Evolutionary conservation across 2,888 invertebrate genomes (phyloP).

Genomic region (Cactoblastis cactorum): DNA sequence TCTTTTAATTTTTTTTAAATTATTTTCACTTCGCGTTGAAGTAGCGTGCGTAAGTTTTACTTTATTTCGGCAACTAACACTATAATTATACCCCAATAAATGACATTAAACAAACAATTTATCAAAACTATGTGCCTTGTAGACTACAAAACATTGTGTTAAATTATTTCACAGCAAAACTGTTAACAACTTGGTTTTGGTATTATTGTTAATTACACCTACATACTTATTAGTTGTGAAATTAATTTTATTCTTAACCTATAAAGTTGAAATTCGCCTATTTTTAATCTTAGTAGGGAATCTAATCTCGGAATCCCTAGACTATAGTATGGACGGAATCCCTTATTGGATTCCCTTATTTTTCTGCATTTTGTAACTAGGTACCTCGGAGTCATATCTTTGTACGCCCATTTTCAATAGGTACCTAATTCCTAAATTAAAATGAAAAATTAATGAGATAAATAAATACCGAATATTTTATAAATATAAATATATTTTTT

Average conservation of each 20-base stretch:
- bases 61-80: constrained; percentile 2
- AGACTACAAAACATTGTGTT: constrained; percentile 23
- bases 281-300: too few species aligned
- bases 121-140: constrained; percentile 21
- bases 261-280: constrained; percentile 8
- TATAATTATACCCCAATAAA: constrained; percentile 7
- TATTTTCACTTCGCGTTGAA: background rate
- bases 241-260: constrained; percentile 17
- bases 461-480: background rate
- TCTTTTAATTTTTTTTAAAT: too few species aligned
- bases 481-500: background rate
- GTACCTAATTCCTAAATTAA: background rate
- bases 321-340: too few species aligned
- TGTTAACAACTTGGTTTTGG: constrained; percentile 42
- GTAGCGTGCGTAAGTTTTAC: background rate
- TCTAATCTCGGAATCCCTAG: too few species aligned
- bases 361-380: constrained; percentile 11
- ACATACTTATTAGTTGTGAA: constrained; percentile 30
- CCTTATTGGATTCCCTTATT: too few species aligned
- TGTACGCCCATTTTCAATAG: constrained; percentile 2
- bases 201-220: constrained; percentile 28
- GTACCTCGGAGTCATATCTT: constrained; percentile 3
- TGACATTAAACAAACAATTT: constrained; percentile 16
- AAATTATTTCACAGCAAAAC: constrained; percentile 22
- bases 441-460: background rate